Evolutionary conservation across 2,888 invertebrate species (phyloP), one percentile per base, ranked within the genome.

Genomic region (Sphinx pinastri): DNA sequence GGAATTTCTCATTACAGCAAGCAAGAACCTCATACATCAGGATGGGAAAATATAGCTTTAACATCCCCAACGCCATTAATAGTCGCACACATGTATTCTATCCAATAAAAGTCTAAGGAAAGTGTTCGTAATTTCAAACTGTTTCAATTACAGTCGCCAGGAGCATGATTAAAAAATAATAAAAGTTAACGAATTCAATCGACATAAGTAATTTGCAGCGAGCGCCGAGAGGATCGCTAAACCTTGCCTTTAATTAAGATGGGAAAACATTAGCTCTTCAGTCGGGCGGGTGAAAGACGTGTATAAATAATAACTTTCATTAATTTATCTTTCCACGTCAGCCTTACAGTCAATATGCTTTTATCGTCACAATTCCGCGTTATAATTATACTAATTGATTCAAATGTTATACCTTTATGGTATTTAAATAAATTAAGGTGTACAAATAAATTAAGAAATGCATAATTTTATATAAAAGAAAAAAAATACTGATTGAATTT

Each of bases 1-100:
- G 92, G 92, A 92, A 93, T 92, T 93, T 93, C 92, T 92, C 92
- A 93, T 93, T 93, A 92, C 88, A 78, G 87, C 85, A 85, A 85
- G 88, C 86, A 88, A 92, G 90, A 88, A 89, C 83, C 87, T 85
- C 86, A 91, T 92, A 91, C 83, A 90, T 92, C 92, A 92, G 88
- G 87, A 90, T 89, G 90, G 84, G 85, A 86, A 91, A 92, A 92
- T 91, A 91, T 91, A 84, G 91, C 90, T 90, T 90, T 87, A 87
- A 88, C 88, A 85, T 87, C 85, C 87, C 88, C 81, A 81, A 73
- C 81, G 85, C 86, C 87, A 87, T 88, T 90, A 90, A 91, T 90
- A 89, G 87, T 83, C 77, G 75, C 75, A 84, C 80, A 84, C 80
- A 87, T 79, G 80, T 84, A 82, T 82, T 72, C 74, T 77, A 79